Evolutionary conservation across 2,113 vertebrate species (phyloP).

Genomic region (Setophaga petechia): DNA sequence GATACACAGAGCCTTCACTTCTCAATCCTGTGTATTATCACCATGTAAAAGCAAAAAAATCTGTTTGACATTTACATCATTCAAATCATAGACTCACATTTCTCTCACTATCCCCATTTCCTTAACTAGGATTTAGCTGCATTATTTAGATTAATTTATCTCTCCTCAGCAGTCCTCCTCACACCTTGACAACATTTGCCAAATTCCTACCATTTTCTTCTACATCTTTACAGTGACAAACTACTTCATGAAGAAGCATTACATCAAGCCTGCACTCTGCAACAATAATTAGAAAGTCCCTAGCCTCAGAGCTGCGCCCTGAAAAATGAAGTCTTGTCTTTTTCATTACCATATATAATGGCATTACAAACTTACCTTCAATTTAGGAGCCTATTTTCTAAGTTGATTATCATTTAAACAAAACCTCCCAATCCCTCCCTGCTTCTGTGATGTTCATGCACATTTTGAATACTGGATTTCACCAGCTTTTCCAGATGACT

Average conservation of each 20-base stretch:
- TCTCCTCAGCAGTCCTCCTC: not conserved
- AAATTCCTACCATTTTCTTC: not conserved
- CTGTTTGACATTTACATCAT: not conserved
- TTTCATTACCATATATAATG: not conserved
- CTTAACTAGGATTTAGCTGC: not conserved
- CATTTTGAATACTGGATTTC: not conserved
- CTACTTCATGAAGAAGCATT: not conserved
- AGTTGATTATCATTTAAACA: not conserved
- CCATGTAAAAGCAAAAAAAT: not conserved
- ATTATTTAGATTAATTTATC: not conserved
- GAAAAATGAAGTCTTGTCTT: not conserved
- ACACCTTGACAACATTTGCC: not conserved
- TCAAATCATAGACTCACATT: not conserved
- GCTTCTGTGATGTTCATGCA: not conserved
- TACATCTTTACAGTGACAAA: not conserved
- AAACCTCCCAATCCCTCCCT: not conserved
- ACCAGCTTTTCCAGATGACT: not conserved
- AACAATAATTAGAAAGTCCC: not conserved
- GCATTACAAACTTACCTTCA: not conserved
- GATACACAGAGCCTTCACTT: not conserved
- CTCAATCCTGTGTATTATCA: not conserved
- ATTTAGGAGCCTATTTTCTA: not conserved
- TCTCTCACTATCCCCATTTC: not conserved
- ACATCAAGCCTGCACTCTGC: not conserved
- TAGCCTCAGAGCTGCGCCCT: not conserved